Base-by-base conservation (phyloP, 2,797 vertebrate species). In the Sebastes flavidus region DNA sequence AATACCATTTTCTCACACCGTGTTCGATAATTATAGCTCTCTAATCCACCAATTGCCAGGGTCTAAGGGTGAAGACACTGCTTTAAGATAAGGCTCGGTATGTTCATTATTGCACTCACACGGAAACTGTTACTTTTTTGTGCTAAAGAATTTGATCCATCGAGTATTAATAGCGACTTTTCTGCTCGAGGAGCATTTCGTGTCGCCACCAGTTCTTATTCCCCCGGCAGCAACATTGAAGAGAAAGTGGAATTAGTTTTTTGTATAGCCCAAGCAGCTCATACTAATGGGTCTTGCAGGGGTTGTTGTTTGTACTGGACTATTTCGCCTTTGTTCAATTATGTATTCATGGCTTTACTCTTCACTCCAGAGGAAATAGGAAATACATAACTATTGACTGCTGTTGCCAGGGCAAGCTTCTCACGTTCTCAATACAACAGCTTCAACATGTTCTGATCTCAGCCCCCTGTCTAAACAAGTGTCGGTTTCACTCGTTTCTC, bases 231-330 rank as follows among this genome's bases (percentile, higher is more conserved):
- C 71, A 56, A 75, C 84, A 82, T 5, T 13, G 65, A 81, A 61
- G 71, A 78, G 85, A 88, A 89, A 86, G 72, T 74, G 71, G 75
- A 85, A 89, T 90, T 89, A 83, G 81, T 72, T 84, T 78, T 78
- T 81, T 86, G 80, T 89, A 93, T 89, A 87, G 84, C 81, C 85
- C 87, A 84, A 88, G 88, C 84, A 86, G 89, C 89, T 93, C 89
- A 93, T 84, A 89, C 88, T 92, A 93, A 94, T 92, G 80, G 87
- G 84, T 91, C 89, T 91, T 88, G 80, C 75, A 85, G 88, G 88
- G 87, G 75, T 82, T 89, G 81, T 68, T 93, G 88, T 93, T 93
- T 92, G 87, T 83, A 83, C 88, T 75, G 66, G 86, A 90, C 88
- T 89, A 81, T 88, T 92, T 91, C 32, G 67, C 84, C 80, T 91